Evolutionary conservation across 53 echinoderm and acorn worm species (phyloP).

Genomic region (Henricia sp.): DNA sequence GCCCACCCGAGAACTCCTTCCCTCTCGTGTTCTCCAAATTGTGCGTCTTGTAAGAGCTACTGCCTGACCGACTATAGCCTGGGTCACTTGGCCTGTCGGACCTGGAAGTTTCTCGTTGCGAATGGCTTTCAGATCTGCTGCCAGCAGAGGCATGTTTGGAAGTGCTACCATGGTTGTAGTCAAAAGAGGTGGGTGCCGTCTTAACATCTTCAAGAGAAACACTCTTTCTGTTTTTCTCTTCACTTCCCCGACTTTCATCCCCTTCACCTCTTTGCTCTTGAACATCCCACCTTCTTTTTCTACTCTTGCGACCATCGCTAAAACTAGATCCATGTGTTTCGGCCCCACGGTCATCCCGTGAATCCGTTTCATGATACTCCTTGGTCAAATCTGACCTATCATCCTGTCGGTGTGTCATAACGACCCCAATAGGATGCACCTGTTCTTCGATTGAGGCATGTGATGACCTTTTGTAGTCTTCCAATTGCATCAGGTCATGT

Average conservation of each 20-base stretch:
- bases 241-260: background rate
- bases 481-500: background rate
- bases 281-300: background rate
- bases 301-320: background rate
- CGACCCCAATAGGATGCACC: conserved; percentile 37
- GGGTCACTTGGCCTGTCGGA: background rate
- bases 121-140: background rate
- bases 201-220: background rate
- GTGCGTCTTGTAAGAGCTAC: background rate
- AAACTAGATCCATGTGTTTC: background rate
- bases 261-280: background rate
- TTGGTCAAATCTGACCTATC: background rate
- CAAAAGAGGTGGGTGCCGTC: background rate
- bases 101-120: background rate
- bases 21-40: background rate
- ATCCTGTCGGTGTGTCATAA: conserved; percentile 14
- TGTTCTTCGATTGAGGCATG: conserved; percentile 3
- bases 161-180: conserved; percentile 43
- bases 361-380: background rate
- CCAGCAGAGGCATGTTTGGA: background rate
- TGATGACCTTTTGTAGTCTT: conserved; percentile 21
- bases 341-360: too few species aligned
- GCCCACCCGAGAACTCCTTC: background rate
- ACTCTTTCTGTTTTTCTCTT: background rate
- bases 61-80: background rate